Evolutionary conservation across 1,140 invertebrate species (phyloP).

Genomic region (Drosophila funebris): DNA sequence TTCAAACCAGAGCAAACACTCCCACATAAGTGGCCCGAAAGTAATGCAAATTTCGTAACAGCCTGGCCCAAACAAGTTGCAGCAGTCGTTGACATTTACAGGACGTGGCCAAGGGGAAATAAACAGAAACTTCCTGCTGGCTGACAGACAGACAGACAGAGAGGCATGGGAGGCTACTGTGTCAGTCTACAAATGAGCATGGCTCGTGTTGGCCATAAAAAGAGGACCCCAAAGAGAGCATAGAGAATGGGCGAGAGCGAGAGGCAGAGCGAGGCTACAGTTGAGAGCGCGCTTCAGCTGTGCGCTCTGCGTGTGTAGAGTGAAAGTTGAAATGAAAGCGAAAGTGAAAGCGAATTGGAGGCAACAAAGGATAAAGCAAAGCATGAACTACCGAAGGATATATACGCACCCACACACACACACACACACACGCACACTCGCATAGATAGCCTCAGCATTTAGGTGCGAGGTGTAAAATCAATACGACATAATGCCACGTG

Average conservation of each 20-base stretch:
- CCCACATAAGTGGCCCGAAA: background rate
- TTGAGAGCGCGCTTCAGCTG: constrained; percentile 38
- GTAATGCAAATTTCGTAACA: constrained; percentile 57
- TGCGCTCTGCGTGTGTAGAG: background rate
- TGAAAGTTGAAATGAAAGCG: constrained; percentile 40
- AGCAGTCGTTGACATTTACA: constrained; percentile 61
- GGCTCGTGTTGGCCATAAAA: constrained; percentile 76
- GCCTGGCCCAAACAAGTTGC: constrained; percentile 22
- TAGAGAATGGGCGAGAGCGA: background rate
- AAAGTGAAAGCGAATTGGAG: constrained; percentile 32
- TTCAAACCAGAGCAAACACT: background rate
- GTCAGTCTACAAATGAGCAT: constrained; percentile 37
- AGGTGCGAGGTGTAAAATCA: constrained; percentile 67
- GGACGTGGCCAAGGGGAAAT: constrained; percentile 27
- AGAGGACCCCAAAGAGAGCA: constrained; percentile 34
- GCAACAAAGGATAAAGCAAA: constrained; percentile 25
- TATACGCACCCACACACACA: constrained; percentile 29
- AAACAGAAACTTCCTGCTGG: constrained; percentile 21
- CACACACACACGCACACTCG: constrained; percentile 5
- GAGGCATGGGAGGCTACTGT: background rate
- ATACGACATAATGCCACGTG: constrained; percentile 60
- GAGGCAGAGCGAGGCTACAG: constrained; percentile 24
- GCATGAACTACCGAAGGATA: constrained; percentile 42
- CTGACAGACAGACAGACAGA: background rate
- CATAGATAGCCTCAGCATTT: background rate